Conservation (phyloP, 2,797 vertebrate species). For the Limosa lapponica region DNA sequence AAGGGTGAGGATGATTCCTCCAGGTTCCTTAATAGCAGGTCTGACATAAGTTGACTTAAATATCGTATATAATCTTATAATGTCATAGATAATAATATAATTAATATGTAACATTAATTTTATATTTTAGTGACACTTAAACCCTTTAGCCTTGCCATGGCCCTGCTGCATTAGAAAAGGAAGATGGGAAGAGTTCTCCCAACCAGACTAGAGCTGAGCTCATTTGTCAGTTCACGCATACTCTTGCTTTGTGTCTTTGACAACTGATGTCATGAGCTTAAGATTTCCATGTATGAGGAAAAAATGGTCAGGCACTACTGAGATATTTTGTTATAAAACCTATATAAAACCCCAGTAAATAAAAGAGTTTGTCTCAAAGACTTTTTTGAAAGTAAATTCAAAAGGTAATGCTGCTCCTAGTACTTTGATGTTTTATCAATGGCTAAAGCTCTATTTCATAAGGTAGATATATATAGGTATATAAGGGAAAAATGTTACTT, state of each 20-base stretch:
- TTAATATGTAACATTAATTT: not conserved
- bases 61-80: not conserved
- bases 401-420: not conserved
- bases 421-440: not conserved
- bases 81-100: not conserved
- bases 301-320: fast-evolving
- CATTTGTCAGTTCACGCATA: not conserved
- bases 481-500: not conserved
- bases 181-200: not conserved
- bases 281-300: not conserved
- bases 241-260: not conserved
- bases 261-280: not conserved
- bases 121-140: not conserved
- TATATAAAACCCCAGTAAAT: not conserved
- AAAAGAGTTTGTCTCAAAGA: not conserved
- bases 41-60: not conserved
- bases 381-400: not conserved
- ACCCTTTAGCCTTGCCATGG: not conserved
- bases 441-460: not conserved
- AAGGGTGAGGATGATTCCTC: not conserved
- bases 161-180: not conserved
- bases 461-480: not conserved
- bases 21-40: not conserved
- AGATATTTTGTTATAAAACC: not conserved
- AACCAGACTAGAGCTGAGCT: not conserved